A percentile compares a stretch with the other conserved stretches of the same genome.
These are phyloP conservation scores for Andricus curvator DNA, from an alignment of 2,888 invertebrate species.

Conservation along the genomic window DNA sequence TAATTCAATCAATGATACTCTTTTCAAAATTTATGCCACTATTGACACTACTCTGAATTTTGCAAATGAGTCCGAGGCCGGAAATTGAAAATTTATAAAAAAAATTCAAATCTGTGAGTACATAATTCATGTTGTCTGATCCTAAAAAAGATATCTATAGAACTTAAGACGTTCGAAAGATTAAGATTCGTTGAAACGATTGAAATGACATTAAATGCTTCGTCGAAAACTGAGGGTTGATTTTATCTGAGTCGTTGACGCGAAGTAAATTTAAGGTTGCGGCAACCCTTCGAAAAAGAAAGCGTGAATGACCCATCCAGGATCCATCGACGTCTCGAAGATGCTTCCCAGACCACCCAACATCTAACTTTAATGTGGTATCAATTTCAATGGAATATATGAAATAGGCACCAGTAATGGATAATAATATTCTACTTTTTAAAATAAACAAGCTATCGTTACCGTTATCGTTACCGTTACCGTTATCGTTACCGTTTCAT, in stretches of 20 bases:
- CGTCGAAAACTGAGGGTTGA: conserved; percentile 44
- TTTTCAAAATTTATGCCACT: no score
- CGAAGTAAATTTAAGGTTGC: conserved; percentile 29
- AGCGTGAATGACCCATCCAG: conserved; percentile 19
- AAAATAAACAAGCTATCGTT: no score
- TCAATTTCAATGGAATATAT: conserved; percentile 22
- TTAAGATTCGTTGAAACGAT: conserved; percentile 18
- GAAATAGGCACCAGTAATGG: not conserved
- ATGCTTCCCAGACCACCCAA: conserved; percentile 27
- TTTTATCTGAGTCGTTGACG: conserved; percentile 45
- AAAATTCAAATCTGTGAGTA: no score
- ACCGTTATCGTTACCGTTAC: no score
- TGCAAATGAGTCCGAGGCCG: no score
- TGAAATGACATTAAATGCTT: conserved; percentile 23
- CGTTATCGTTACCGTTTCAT: no score
- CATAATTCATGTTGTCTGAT: not conserved
- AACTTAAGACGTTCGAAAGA: conserved; percentile 11
- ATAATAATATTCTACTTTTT: no score
- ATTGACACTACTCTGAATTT: no score
- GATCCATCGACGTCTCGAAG: not conserved
- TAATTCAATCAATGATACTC: no score
- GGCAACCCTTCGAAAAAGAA: conserved; percentile 36
- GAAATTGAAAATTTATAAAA: no score
- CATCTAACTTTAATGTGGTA: conserved; percentile 12
- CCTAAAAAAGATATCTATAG: not conserved